These are phyloP conservation scores for Syrrhaptes paradoxus DNA, from an alignment of 2,113 vertebrate genomes.

Conservation along the genomic window DNA sequence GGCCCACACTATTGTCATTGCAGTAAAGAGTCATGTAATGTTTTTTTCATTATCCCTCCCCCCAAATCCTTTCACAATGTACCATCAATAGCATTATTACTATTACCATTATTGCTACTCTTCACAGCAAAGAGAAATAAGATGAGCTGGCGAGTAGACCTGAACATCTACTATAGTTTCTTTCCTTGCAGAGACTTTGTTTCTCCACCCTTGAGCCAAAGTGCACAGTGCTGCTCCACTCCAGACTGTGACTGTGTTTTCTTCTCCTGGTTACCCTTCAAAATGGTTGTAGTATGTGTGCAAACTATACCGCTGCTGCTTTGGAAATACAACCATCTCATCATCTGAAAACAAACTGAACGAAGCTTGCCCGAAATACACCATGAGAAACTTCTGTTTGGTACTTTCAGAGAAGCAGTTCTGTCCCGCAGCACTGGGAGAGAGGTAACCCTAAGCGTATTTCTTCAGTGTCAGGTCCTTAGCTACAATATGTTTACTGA, in stretches of 20 bases:
- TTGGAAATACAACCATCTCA: neutral
- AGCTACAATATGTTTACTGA: neutral
- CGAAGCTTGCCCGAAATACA: neutral
- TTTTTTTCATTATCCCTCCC: fast-evolving
- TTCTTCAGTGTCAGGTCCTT: neutral
- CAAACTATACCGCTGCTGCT: neutral
- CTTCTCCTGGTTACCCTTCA: neutral
- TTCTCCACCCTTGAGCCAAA: neutral
- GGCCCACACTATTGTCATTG: neutral
- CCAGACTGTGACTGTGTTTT: neutral
- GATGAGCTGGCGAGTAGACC: neutral
- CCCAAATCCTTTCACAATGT: neutral
- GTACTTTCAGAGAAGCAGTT: neutral
- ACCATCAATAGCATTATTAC: neutral
- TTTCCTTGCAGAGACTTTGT: neutral
- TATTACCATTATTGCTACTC: neutral
- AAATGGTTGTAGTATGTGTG: neutral
- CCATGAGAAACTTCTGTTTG: neutral
- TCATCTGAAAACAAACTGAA: neutral
- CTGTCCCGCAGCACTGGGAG: neutral
- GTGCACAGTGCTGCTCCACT: neutral
- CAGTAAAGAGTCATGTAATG: neutral
- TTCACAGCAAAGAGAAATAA: neutral
- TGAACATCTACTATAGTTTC: neutral
- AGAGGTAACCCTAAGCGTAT: neutral